Base-by-base conservation (phyloP, 2,888 invertebrate genomes). In the Caenorhabditis angaria region DNA sequence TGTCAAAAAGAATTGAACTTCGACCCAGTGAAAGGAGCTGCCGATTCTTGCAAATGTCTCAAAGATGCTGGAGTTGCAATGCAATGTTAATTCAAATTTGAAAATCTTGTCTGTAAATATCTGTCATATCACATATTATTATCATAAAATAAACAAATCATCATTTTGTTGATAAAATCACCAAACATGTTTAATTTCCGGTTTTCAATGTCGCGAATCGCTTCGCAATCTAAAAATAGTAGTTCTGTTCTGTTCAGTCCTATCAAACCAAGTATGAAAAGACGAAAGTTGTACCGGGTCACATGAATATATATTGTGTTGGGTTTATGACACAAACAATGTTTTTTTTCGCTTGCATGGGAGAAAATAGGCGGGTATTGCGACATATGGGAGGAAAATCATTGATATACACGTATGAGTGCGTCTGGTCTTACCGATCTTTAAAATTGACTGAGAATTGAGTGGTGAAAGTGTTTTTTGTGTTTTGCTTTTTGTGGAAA, bases 11-110 rank as follows among this genome's bases (percentile, higher is more conserved):
- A 85, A 68, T 65, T 74, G 18, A 63, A 55, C 50, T 73, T 62
- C 53, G 76, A 82, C 51, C 80, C 85, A 14, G 65, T 56, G 20
- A 61, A 78, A 48, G 77, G 83, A 48, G 77, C 85, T 59, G 76
- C 77, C 53, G 77, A 73, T 12, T 82, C 82, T 1, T 85, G 85
- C 74, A 75, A 83, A 12, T 85, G 85, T 65, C 63, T 85, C 55
- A 78, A 84, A 56, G 68, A 54, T 8, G 85, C 85, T 24, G 85
- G 85, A 8, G 81, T 85, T 35, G 55, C 66, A 27, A 78, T 78
- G 68, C 61, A 67, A 65, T 50, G 58, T 65, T 56, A 66, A 71
- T 47, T 70, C 32, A 64, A 48, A 65, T 41, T 47, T 20, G 1
- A 8, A 20, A 35, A 6, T 22, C 18, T 41, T 41, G 41, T 41